These are phyloP conservation scores for Hoplostethus atlanticus DNA, from an alignment of 2,797 vertebrate genomes.

Conservation along the genomic window DNA sequence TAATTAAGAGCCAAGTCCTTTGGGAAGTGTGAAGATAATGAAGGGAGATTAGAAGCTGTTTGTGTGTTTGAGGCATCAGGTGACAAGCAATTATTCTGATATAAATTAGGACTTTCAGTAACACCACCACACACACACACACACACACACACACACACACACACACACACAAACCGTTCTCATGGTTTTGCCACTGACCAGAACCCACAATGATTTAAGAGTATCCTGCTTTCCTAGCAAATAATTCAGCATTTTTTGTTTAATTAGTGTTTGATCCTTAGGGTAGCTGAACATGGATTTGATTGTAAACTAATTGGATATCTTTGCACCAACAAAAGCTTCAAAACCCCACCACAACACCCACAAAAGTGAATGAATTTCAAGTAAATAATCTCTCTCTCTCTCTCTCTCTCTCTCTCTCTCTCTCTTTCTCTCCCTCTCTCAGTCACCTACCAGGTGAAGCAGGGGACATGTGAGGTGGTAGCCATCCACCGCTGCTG, in stretches of 20 bases:
- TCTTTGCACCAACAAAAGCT: slow-evolving; percentile 33
- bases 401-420: neutral
- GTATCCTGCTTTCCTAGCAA: slow-evolving; percentile 21
- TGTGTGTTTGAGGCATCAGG: slow-evolving; percentile 45
- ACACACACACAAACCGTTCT: neutral
- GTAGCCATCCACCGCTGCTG: slow-evolving; percentile 96
- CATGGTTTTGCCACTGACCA: neutral
- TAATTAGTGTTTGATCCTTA: slow-evolving; percentile 41
- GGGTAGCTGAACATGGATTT: slow-evolving; percentile 27
- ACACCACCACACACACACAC: slow-evolving; percentile 1
- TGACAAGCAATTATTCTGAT: slow-evolving; percentile 56
- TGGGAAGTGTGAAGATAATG: slow-evolving; percentile 44
- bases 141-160: slow-evolving; percentile 15
- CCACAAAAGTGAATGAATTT: slow-evolving; percentile 23
- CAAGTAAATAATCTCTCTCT: slow-evolving; percentile 14
- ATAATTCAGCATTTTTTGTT: slow-evolving; percentile 58
- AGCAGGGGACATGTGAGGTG: slow-evolving; percentile 96
- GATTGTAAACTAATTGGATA: slow-evolving; percentile 35
- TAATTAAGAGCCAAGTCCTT: slow-evolving; percentile 54
- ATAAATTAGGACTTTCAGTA: slow-evolving; percentile 40
- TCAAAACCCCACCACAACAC: slow-evolving; percentile 33
- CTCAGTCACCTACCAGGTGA: slow-evolving; percentile 92
- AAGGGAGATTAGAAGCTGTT: slow-evolving; percentile 45
- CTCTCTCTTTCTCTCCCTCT: slow-evolving; percentile 9
- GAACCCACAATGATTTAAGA: slow-evolving; percentile 7